phyloP scores from a whole-genome alignment of 2,888 invertebrate species.

The Parthenolecanium corni region DNA sequence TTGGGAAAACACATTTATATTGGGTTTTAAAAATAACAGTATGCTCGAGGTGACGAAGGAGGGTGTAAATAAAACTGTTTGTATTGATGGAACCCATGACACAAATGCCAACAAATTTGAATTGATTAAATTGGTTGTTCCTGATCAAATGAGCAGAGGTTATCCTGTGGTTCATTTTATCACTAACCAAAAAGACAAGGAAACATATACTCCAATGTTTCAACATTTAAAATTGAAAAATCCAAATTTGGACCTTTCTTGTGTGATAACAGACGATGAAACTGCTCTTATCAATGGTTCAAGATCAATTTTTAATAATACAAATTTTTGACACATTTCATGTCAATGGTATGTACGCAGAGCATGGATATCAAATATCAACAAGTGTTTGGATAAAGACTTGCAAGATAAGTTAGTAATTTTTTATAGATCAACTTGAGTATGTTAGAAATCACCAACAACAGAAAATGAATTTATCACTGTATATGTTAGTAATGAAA shows the following conservation, averaged over 20 bases:
- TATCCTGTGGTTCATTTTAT: constrained; percentile 33
- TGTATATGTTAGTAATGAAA: no score
- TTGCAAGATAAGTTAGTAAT: not conserved
- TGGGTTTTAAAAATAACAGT: not conserved
- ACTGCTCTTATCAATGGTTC: not conserved
- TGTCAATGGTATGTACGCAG: not conserved
- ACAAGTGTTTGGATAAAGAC: not conserved
- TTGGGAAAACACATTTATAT: not conserved
- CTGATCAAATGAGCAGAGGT: constrained; percentile 33
- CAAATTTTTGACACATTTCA: not conserved
- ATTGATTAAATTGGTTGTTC: constrained; percentile 32
- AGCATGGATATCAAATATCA: not conserved
- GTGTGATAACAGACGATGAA: not conserved
- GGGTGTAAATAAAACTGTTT: constrained; percentile 33
- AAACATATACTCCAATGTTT: constrained; percentile 16
- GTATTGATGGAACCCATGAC: constrained; percentile 35
- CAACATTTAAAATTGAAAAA: constrained; percentile 29
- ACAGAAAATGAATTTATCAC: no score
- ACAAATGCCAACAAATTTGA: constrained; percentile 33
- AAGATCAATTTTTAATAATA: not conserved
- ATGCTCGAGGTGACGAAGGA: constrained; percentile 31
- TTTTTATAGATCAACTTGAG: no score
- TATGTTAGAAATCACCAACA: no score
- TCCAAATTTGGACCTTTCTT: not conserved
- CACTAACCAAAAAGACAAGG: constrained; percentile 30